phyloP scores from a whole-genome alignment of 2,888 invertebrate genomes.

The Eremobia ochroleuca region DNA sequence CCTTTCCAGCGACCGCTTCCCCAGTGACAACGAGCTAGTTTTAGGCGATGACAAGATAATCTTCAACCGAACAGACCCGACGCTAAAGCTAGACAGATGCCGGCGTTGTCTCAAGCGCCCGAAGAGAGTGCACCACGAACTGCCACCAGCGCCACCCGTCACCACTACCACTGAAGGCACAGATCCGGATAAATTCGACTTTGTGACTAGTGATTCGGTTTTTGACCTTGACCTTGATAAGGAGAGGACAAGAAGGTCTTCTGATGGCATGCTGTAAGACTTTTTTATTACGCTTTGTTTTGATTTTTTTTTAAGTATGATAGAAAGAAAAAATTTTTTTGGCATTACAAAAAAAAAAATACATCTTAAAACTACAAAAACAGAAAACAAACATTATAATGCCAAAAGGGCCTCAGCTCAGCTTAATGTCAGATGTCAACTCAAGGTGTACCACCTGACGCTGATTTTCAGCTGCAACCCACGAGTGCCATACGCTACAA shows the following conservation, averaged over 20 bases:
- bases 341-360: too few relatives aligned
- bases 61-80: constrained; percentile 70
- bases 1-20: constrained; percentile 88
- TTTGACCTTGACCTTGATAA: background rate
- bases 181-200: background rate
- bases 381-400: too few relatives aligned
- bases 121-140: constrained; percentile 52
- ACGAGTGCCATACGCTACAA: background rate
- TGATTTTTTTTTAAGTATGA: background rate
- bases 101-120: constrained; percentile 73
- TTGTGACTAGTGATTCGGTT: background rate
- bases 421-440: background rate
- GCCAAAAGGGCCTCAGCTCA: too few relatives aligned
- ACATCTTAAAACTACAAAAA: too few relatives aligned
- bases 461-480: background rate
- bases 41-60: constrained; percentile 92
- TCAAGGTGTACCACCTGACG: background rate
- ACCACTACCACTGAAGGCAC: constrained; percentile 46
- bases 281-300: background rate
- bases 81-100: constrained; percentile 70
- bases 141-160: constrained; percentile 25
- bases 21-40: constrained; percentile 92
- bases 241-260: constrained; percentile 58
- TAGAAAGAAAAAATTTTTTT: background rate
- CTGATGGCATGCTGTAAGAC: constrained; percentile 66